Base-by-base conservation (phyloP, 2,888 invertebrate genomes). In the Brachynemurus nebulosus region DNA sequence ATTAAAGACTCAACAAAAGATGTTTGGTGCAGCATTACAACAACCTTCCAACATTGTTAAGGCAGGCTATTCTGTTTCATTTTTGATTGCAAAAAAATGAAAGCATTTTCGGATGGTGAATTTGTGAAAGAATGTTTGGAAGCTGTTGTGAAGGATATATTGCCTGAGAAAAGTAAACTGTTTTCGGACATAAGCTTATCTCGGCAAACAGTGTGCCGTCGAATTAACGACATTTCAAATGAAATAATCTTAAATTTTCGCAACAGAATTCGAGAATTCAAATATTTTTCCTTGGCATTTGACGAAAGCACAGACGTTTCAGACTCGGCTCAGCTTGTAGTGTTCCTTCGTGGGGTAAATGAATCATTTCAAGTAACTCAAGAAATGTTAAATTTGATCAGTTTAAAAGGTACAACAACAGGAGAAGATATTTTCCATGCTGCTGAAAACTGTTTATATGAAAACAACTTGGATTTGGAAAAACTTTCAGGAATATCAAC, bases 101-200 rank as follows among this genome's bases (percentile, higher is more conserved):
- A 48, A 41, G n/a, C 40, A 44, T 40, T 44, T 48, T 44, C 46
- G 42, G 46, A 30, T 30, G 44, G 41, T 17, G 38, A 47, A 47
- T 48, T 48, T 47, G 45, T 47, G 37, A 48, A 49, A 47, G 44
- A 48, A 40, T 49, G 47, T 47, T 38, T 48, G 42, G 43, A 49
- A 49, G 47, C 45, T 34, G 40, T 47, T 42, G 47, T 40, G 18
- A 46, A 50, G 37, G 46, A 48, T 46, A 45, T 50, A 42, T 44
- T 46, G 46, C 48, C 50, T 39, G 36, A 43, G 23, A 43, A 43
- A 46, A 40, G 37, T 46, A 46, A 48, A 39, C 35, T 48, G 23
- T 45, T 49, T 45, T 48, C 45, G 37, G 45, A 40, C 47, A 11
- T 48, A 43, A 45, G 45, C 21, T 40, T 48, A 43, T 48, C 47